Evolutionary conservation across 2,113 vertebrate genomes (phyloP), one percentile per base, ranked within the genome.

Genomic region (Plotosus lineatus): DNA sequence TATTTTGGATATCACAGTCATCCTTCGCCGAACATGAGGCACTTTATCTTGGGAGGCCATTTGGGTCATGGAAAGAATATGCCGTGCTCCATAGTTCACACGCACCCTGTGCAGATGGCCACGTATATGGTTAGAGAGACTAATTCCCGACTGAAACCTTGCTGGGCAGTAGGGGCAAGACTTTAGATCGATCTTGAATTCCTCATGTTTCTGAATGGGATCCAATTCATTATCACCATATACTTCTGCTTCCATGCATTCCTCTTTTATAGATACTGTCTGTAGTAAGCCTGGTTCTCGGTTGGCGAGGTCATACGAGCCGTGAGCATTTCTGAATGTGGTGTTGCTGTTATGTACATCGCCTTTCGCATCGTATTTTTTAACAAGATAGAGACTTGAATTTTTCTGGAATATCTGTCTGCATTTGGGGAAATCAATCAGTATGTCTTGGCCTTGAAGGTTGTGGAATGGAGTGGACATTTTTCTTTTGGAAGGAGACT

Each of bases 91-190:
- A 21, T 96, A 97, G 86, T 94, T 96, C 84, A 97, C 88, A 68
- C 97, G 95, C 77, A 94, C 95, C 90, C 96, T 91, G 90, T 97
- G 95, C 85, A 97, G 94, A 91, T 98, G 97, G 78, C 96, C 97
- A 84, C 96, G 93, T 75, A 98, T 95, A 3, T 98, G 96, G 92
- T 97, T 97, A 83, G 96, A 98, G 87, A 98, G 91, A 50, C 96
- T 95, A 85, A 97, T 96, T 84, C 96, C 96, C 19, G 96, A 97
- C 92, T 96, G 95, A 90, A 98, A 98, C 69, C 93, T 90, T 84
- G 96, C 96, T 63, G 96, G 96, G 89, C 96, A 97, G 84, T 98
- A 97, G 0, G 96, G 96, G 82, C 96, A 97, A 0, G 93, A 92
- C 90, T 96, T 97, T 83, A 93, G 95, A 83, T 95, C 94, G n/a